Conservation (phyloP, 2,888 invertebrate genomes). For the Pterostichus madidus region DNA sequence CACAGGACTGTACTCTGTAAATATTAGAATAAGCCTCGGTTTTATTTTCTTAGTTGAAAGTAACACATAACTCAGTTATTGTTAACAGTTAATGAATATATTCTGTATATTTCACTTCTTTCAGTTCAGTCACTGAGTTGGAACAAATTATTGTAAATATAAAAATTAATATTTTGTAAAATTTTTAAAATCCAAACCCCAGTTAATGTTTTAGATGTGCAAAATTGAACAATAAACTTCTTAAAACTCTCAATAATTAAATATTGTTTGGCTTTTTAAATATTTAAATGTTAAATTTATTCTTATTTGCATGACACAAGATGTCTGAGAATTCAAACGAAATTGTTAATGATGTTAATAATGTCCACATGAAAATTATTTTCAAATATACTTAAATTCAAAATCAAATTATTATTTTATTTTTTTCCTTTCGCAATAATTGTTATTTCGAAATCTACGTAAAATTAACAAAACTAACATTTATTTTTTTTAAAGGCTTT, state of each 20-base stretch:
- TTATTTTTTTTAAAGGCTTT: not conserved
- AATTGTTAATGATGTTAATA: constrained; percentile 7
- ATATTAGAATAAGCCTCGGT: constrained; percentile 41
- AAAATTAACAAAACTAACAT: not conserved
- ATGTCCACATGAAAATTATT: constrained; percentile 19
- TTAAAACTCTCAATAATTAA: not conserved
- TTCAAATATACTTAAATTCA: constrained; percentile 22
- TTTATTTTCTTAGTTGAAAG: constrained; percentile 33
- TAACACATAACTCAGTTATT: constrained; percentile 14
- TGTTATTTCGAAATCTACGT: not conserved
- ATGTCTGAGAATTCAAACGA: not conserved
- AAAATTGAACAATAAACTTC: constrained; percentile 42
- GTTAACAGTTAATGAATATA: constrained; percentile 43
- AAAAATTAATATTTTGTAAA: constrained; percentile 37
- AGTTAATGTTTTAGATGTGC: constrained; percentile 36
- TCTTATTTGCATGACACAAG: constrained; percentile 1
- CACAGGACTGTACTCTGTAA: constrained; percentile 43
- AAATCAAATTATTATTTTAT: constrained; percentile 28
- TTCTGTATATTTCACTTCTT: constrained; percentile 33
- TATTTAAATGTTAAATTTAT: not conserved
- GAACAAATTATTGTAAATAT: constrained; percentile 36
- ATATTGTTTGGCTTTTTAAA: not conserved
- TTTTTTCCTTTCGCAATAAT: not conserved
- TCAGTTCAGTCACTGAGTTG: not conserved
- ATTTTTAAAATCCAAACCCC: constrained; percentile 39